Conservation (phyloP, 2,113 vertebrate genomes). For the Pongo abelii region DNA sequence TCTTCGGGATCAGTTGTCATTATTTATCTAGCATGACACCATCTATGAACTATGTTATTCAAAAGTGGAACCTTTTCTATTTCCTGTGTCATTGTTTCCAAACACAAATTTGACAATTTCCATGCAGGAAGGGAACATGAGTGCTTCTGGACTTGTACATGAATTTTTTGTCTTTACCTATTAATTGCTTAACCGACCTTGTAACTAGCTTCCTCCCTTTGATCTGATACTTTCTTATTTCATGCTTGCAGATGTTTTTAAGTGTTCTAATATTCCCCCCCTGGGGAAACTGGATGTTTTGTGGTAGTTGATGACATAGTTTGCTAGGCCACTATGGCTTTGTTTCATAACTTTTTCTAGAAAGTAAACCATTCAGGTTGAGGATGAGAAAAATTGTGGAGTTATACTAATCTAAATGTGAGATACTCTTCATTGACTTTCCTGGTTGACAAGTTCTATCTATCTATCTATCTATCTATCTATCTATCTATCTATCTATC, state of each 20-base stretch:
- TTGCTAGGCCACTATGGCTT: neutral
- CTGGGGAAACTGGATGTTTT: constrained; percentile 30
- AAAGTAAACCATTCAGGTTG: neutral
- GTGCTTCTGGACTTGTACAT: neutral
- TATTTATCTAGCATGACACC: neutral
- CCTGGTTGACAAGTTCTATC: neutral
- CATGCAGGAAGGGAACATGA: constrained; percentile 11
- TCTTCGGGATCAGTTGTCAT: neutral
- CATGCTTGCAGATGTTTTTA: constrained; percentile 55
- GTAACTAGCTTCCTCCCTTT: constrained; percentile 70
- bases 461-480: neutral
- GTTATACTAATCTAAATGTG: neutral
- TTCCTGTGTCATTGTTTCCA: constrained; percentile 13
- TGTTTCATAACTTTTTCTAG: constrained; percentile 46
- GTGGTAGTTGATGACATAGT: neutral
- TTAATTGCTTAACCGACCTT: constrained; percentile 72
- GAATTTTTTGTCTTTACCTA: constrained; percentile 45
- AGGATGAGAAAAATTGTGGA: neutral
- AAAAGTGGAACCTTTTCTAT: neutral
- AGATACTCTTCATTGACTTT: neutral
- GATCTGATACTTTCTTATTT: constrained; percentile 72
- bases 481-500: too few relatives aligned
- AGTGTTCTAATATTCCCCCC: neutral
- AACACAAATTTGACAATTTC: neutral
- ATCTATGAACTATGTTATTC: neutral